Conservation (phyloP, 2,888 invertebrate species). For the Autographa gamma region DNA sequence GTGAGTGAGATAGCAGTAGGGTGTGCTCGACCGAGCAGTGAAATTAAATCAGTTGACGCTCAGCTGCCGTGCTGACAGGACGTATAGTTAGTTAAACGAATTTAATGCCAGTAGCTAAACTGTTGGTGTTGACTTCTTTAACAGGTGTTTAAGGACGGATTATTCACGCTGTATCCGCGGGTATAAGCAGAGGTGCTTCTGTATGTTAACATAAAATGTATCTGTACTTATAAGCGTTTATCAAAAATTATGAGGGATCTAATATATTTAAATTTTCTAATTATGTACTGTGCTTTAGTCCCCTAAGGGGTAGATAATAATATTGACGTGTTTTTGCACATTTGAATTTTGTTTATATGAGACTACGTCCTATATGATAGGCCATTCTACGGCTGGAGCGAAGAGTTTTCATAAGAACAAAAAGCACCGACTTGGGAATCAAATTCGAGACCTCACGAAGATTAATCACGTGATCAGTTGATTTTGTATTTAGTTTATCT, state of each 20-base stretch:
- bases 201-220: constrained; percentile 54
- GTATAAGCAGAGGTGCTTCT: constrained; percentile 61
- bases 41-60: constrained; percentile 56
- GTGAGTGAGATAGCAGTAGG: constrained; percentile 67
- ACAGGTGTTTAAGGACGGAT: constrained; percentile 30
- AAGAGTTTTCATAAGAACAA: neutral
- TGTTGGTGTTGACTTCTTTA: constrained; percentile 48
- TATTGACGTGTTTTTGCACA: neutral
- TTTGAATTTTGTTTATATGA: neutral
- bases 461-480: constrained; percentile 4
- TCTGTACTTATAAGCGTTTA: constrained; percentile 58
- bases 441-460: neutral
- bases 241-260: constrained; percentile 45
- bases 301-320: neutral
- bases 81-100: constrained; percentile 54
- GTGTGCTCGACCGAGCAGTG: constrained; percentile 67
- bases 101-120: constrained; percentile 52
- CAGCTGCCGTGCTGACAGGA: constrained; percentile 53
- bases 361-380: neutral
- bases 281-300: constrained; percentile 2
- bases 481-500: constrained; percentile 30
- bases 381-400: neutral
- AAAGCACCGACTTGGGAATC: neutral
- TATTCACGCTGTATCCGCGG: constrained; percentile 41
- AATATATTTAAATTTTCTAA: constrained; percentile 22